Evolutionary conservation across 2,797 vertebrate species (phyloP).

Genomic region (Enteromius afrohamiltoni): DNA sequence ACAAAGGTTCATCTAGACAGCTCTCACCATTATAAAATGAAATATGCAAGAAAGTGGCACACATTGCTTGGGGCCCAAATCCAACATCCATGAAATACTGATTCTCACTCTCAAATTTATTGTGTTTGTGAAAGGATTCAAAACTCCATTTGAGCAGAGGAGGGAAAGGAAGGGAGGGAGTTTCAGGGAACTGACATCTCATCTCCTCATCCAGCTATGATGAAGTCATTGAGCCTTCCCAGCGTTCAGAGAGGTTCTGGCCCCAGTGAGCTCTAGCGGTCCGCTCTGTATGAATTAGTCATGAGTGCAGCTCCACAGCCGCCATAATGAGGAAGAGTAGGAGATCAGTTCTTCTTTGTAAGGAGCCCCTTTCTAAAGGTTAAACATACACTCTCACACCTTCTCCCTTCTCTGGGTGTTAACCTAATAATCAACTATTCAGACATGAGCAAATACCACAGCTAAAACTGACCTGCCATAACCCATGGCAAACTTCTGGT

Average conservation of each 20-base stretch:
- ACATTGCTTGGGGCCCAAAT: slow-evolving; percentile 15
- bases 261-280: slow-evolving; percentile 39
- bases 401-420: slow-evolving; percentile 1
- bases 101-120: slow-evolving; percentile 21
- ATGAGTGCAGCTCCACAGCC: slow-evolving; percentile 31
- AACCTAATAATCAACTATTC: slow-evolving; percentile 27
- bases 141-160: slow-evolving; percentile 46
- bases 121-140: slow-evolving; percentile 31
- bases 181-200: slow-evolving; percentile 36
- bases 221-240: slow-evolving; percentile 14
- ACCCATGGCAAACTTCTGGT: background rate
- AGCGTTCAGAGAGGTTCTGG: slow-evolving; percentile 44
- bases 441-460: slow-evolving; percentile 24
- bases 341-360: slow-evolving; percentile 54
- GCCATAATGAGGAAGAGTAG: slow-evolving; percentile 54
- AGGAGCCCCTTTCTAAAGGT: slow-evolving; percentile 55
- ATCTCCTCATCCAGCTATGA: slow-evolving; percentile 33
- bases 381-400: slow-evolving; percentile 54
- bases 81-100: slow-evolving; percentile 25
- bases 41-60: background rate
- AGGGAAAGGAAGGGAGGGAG: slow-evolving; percentile 44
- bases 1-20: background rate
- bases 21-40: background rate
- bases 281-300: slow-evolving; percentile 54
- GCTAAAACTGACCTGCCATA: background rate